Conservation (phyloP, 2,888 invertebrate genomes). For the Entomobrya multifasciata region DNA sequence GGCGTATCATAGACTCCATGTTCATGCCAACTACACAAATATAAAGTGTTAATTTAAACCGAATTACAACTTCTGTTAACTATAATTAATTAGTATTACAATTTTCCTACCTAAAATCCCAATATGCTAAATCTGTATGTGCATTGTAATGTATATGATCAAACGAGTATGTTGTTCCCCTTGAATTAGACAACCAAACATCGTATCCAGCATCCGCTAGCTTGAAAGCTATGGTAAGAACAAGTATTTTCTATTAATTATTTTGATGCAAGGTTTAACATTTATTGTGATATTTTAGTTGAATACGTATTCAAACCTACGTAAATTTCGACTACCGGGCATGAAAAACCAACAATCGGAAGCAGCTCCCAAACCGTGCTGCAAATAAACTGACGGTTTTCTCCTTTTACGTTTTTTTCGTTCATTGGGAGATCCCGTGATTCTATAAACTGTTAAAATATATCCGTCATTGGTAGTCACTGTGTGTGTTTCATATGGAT, state of each 20-base stretch:
- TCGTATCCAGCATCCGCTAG: too few species aligned
- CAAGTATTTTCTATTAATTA: too few species aligned
- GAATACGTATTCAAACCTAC: too few species aligned
- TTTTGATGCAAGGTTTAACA: too few species aligned
- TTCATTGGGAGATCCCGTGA: slow-evolving; percentile 2
- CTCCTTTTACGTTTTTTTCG: not conserved
- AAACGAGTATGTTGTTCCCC: slow-evolving; percentile 49
- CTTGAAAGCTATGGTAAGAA: too few species aligned
- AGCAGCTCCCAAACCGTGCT: slow-evolving; percentile 30
- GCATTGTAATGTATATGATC: slow-evolving; percentile 25
- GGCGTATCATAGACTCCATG: slow-evolving; percentile 60
- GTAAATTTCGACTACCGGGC: too few species aligned
- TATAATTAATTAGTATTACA: too few species aligned
- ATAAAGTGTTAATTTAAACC: not conserved
- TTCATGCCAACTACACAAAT: slow-evolving; percentile 30
- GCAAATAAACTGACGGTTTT: slow-evolving; percentile 10
- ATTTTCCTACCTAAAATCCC: slow-evolving; percentile 56
- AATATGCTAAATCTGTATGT: slow-evolving; percentile 22
- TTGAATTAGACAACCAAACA: slow-evolving; percentile 54
- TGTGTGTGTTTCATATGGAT: slow-evolving; percentile 4
- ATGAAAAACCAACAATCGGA: slow-evolving; percentile 30
- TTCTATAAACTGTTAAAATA: slow-evolving; percentile 29
- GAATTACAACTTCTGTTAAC: not conserved
- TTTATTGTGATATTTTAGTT: too few species aligned
- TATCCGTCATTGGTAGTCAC: slow-evolving; percentile 36